phyloP scores from a whole-genome alignment of 2,113 vertebrate species.

The Junco hyemalis region DNA sequence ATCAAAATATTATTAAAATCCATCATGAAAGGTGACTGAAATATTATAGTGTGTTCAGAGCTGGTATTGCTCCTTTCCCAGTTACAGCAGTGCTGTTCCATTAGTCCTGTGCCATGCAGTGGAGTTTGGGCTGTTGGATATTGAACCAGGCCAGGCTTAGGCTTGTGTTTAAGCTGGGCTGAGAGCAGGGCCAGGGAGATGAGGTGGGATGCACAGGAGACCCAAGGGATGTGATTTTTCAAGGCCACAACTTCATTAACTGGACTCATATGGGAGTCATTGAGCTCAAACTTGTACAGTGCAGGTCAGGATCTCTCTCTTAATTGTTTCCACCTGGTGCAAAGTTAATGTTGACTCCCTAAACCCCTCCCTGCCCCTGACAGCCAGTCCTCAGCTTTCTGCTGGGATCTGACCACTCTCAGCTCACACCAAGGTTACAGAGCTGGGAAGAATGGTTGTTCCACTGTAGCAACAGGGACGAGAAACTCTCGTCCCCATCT shows the following conservation, averaged over 20 bases:
- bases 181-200: neutral
- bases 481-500: neutral
- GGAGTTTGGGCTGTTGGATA: neutral
- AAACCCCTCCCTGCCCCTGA: neutral
- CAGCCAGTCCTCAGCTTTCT: neutral
- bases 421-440: neutral
- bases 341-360: neutral
- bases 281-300: conserved; percentile 30
- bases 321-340: conserved; percentile 46
- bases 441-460: neutral
- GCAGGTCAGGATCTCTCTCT: neutral
- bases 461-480: neutral
- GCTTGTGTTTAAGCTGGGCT: neutral
- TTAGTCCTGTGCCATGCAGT: neutral
- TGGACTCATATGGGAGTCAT: conserved; percentile 52
- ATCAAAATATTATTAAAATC: neutral
- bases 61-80: neutral
- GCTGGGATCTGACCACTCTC: neutral
- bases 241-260: conserved; percentile 2
- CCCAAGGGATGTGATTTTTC: neutral
- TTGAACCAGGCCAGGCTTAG: neutral
- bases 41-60: neutral
- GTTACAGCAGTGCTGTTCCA: neutral
- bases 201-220: neutral
- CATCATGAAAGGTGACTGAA: neutral